These are phyloP conservation scores for Rutpela maculata DNA, from an alignment of 2,888 invertebrate species.

Conservation along the genomic window DNA sequence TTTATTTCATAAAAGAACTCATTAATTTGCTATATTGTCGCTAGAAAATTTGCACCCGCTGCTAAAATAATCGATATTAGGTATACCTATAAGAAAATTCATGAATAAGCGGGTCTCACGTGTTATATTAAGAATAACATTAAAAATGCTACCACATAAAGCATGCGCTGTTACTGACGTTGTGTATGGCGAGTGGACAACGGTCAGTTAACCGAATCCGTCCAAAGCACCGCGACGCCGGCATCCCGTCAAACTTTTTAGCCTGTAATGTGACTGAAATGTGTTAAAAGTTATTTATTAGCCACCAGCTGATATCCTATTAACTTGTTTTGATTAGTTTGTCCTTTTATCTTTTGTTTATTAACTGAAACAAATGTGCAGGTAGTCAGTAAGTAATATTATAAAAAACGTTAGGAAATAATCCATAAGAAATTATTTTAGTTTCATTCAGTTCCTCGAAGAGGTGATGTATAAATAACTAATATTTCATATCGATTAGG, in stretches of 20 bases:
- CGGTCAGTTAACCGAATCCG: constrained; percentile 61
- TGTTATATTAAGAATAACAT: constrained; percentile 24
- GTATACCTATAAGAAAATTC: constrained; percentile 21
- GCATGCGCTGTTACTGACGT: constrained; percentile 37
- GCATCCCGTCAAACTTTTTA: constrained; percentile 8
- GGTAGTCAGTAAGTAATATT: constrained; percentile 27
- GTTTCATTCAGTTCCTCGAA: background rate
- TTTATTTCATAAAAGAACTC: background rate
- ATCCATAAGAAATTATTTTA: constrained; percentile 26
- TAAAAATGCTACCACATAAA: constrained; percentile 30
- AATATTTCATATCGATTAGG: constrained; percentile 18
- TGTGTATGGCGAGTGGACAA: constrained; percentile 53
- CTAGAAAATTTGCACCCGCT: constrained; percentile 19
- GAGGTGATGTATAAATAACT: constrained; percentile 15
- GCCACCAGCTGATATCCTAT: background rate
- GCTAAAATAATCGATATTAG: constrained; percentile 32
- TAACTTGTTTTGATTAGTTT: background rate
- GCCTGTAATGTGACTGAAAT: constrained; percentile 23
- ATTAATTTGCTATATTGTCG: constrained; percentile 20
- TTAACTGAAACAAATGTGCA: background rate
- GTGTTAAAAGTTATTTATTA: constrained; percentile 17
- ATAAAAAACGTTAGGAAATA: constrained; percentile 2
- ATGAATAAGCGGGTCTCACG: constrained; percentile 11
- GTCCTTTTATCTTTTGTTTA: constrained; percentile 11
- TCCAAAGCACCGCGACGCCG: constrained; percentile 53